Conservation (phyloP, 2,113 vertebrate genomes). For the Halichoeres trimaculatus region DNA sequence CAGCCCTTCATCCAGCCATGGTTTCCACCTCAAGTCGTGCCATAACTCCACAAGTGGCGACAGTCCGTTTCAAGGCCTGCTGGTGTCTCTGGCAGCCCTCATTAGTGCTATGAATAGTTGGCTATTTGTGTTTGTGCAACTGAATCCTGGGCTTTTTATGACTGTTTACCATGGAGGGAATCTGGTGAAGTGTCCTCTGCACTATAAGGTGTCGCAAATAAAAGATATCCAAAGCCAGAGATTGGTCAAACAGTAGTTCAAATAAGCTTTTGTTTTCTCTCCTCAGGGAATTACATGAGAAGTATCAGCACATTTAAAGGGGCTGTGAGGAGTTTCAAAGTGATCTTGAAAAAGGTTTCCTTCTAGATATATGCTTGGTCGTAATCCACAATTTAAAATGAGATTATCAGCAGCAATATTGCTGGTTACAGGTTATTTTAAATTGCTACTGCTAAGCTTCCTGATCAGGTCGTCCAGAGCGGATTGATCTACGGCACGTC, state of each 20-base stretch:
- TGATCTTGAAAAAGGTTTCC: too few species aligned
- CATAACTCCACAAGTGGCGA: conserved; percentile 61
- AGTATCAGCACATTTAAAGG: conserved; percentile 36
- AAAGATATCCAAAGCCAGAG: conserved; percentile 41
- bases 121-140: conserved; percentile 82
- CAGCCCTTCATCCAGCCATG: conserved; percentile 2
- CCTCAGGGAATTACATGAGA: neutral
- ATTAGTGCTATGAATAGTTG: conserved; percentile 81
- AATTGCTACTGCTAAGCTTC: too few species aligned
- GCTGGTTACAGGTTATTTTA: too few species aligned
- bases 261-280: conserved; percentile 38
- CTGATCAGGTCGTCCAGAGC: too few species aligned
- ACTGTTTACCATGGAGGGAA: conserved; percentile 75
- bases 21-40: conserved; percentile 23
- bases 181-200: conserved; percentile 26
- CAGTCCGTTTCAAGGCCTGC: conserved; percentile 60
- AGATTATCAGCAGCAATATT: too few species aligned
- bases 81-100: conserved; percentile 65
- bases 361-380: too few species aligned
- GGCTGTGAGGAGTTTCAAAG: too few species aligned
- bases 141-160: conserved; percentile 73
- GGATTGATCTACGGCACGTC: too few species aligned
- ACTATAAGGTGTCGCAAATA: conserved; percentile 60
- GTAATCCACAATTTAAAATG: too few species aligned
- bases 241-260: conserved; percentile 46